phyloP scores from a whole-genome alignment of 2,113 vertebrate species.

The Platichthys flesus region DNA sequence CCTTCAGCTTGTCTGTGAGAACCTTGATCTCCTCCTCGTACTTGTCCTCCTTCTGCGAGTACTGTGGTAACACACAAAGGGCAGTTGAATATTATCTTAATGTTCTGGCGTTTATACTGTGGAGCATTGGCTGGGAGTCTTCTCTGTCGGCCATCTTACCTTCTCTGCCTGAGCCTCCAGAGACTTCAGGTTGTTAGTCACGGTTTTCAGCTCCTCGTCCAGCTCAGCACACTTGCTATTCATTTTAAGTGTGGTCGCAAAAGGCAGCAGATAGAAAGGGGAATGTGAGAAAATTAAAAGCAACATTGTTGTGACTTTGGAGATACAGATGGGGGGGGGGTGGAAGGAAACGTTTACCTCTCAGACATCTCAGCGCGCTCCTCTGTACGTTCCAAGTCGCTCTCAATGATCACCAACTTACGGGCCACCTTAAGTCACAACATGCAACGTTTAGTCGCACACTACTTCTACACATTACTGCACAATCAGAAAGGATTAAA shows the following conservation, averaged over 20 bases:
- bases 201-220: constrained; percentile 99
- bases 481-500: background rate
- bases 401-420: constrained; percentile 99
- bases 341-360: constrained; percentile 82
- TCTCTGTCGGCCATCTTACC: constrained; percentile 78
- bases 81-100: background rate
- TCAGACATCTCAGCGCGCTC: constrained; percentile 96
- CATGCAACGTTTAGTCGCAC: constrained; percentile 2
- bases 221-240: constrained; percentile 99
- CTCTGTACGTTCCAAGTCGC: constrained; percentile 96
- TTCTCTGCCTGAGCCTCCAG: constrained; percentile 99
- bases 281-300: background rate
- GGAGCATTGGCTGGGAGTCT: background rate
- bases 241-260: constrained; percentile 64
- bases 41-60: constrained; percentile 98
- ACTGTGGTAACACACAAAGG: constrained; percentile 85
- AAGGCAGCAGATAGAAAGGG: background rate
- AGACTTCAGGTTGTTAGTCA: constrained; percentile 99
- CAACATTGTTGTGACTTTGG: background rate
- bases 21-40: constrained; percentile 99
- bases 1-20: constrained; percentile 98
- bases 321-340: background rate
- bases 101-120: background rate
- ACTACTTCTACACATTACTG: background rate
- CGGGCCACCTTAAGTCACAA: constrained; percentile 90